phyloP scores from a whole-genome alignment of 2,797 vertebrate species.

The Poecilia picta region DNA sequence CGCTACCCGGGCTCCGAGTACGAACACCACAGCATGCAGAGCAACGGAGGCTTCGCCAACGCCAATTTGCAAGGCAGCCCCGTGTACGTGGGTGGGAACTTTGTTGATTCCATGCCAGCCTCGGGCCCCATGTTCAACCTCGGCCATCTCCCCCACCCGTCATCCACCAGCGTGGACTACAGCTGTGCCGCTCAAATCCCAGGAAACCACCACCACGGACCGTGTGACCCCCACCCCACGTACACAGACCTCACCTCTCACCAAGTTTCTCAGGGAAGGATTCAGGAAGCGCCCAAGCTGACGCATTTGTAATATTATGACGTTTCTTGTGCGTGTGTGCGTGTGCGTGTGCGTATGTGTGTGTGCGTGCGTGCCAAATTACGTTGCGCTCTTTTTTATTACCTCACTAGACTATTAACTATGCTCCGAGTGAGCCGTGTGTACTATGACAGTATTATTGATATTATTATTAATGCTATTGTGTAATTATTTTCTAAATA shows the following conservation, averaged over 20 bases:
- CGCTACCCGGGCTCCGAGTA: slow-evolving; percentile 95
- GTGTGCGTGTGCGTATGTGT: slow-evolving; percentile 3
- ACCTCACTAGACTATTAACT: slow-evolving; percentile 94
- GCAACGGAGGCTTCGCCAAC: slow-evolving; percentile 91
- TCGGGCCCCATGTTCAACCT: slow-evolving; percentile 99
- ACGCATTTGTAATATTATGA: slow-evolving; percentile 93
- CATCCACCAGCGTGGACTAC: slow-evolving; percentile 99
- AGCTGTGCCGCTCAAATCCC: slow-evolving; percentile 99
- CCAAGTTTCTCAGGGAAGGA: slow-evolving; percentile 99
- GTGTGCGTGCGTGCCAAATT: slow-evolving; percentile 65
- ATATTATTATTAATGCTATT: slow-evolving; percentile 87
- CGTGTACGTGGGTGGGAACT: slow-evolving; percentile 98
- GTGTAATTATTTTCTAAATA: slow-evolving; percentile 87
- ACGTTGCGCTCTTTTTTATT: slow-evolving; percentile 88
- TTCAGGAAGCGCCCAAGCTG: slow-evolving; percentile 99
- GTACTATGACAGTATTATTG: slow-evolving; percentile 87
- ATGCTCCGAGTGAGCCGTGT: slow-evolving; percentile 81
- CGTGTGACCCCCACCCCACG: slow-evolving; percentile 98
- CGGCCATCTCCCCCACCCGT: slow-evolving; percentile 97
- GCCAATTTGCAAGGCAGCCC: slow-evolving; percentile 98
- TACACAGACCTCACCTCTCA: slow-evolving; percentile 99
- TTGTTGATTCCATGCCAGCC: slow-evolving; percentile 99
- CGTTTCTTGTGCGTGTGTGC: slow-evolving; percentile 61
- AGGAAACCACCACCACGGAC: slow-evolving; percentile 98
- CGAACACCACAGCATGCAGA: slow-evolving; percentile 96